Evolutionary conservation across 2,113 vertebrate species (phyloP).

Genomic region (Mobula hypostoma): DNA sequence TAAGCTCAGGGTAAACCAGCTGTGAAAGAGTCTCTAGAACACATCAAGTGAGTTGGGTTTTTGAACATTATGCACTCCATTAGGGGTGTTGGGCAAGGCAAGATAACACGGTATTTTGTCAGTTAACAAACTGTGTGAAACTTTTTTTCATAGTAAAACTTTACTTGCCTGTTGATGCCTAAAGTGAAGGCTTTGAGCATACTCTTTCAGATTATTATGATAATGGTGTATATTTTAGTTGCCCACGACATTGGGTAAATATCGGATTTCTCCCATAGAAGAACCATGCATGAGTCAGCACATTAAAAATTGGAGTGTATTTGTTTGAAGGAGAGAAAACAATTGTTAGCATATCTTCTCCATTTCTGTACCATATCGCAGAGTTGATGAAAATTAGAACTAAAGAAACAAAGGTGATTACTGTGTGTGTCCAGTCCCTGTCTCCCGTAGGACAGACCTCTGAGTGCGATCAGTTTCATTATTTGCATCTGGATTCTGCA

Average conservation of each 20-base stretch:
- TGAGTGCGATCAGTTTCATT: background rate
- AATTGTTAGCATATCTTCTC: background rate
- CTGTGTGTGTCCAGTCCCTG: background rate
- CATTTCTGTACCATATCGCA: background rate
- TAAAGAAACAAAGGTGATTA: background rate
- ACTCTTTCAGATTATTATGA: background rate
- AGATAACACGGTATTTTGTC: background rate
- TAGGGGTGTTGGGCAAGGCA: background rate
- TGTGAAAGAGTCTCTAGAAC: background rate
- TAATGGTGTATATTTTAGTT: background rate
- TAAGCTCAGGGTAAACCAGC: background rate
- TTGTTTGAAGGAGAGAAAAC: no score
- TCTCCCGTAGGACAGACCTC: background rate
- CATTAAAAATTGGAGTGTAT: background rate
- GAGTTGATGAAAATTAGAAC: background rate
- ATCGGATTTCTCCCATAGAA: background rate
- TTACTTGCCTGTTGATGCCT: background rate
- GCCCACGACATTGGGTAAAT: background rate
- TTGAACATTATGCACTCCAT: background rate
- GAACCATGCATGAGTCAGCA: background rate
- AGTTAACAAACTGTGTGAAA: background rate
- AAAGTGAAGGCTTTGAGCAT: background rate
- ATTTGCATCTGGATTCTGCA: background rate
- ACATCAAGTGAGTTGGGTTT: background rate
- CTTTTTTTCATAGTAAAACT: background rate